These are phyloP conservation scores for Oceanites oceanicus DNA, from an alignment of 2,113 vertebrate genomes.

Conservation along the genomic window DNA sequence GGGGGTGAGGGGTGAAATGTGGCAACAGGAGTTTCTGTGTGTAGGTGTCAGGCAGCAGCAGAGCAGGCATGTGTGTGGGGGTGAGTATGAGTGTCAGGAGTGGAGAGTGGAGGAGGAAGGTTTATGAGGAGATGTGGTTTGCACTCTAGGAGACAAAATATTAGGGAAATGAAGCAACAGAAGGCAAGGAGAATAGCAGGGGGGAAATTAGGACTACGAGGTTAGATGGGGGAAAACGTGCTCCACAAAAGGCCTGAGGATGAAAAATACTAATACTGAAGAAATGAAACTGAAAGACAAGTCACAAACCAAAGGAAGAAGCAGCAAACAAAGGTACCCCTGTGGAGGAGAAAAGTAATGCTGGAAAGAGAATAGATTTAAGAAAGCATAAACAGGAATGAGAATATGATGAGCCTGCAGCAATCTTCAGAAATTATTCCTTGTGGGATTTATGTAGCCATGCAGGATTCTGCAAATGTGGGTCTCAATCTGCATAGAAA, in stretches of 20 bases:
- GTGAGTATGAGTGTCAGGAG: neutral
- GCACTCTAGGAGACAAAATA: neutral
- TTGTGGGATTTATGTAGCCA: neutral
- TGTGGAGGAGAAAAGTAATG: neutral
- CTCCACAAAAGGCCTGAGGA: neutral
- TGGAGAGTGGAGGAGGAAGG: neutral
- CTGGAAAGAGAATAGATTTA: neutral
- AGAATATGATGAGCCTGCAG: neutral
- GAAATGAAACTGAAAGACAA: neutral
- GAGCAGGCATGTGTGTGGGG: neutral
- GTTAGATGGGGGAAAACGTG: fast-evolving
- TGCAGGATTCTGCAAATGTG: neutral
- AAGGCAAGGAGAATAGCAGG: neutral
- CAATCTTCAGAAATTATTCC: neutral
- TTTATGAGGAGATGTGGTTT: neutral
- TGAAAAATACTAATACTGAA: neutral
- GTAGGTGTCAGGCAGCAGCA: neutral
- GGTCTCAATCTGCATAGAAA: neutral
- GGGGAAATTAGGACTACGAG: fast-evolving
- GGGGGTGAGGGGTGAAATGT: neutral
- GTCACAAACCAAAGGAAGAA: neutral
- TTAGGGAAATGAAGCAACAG: neutral
- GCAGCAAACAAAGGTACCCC: neutral
- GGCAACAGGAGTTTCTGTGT: neutral
- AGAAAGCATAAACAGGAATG: neutral